Base-by-base conservation (phyloP, 2,113 vertebrate species). In the Hippocampus barbouri region DNA sequence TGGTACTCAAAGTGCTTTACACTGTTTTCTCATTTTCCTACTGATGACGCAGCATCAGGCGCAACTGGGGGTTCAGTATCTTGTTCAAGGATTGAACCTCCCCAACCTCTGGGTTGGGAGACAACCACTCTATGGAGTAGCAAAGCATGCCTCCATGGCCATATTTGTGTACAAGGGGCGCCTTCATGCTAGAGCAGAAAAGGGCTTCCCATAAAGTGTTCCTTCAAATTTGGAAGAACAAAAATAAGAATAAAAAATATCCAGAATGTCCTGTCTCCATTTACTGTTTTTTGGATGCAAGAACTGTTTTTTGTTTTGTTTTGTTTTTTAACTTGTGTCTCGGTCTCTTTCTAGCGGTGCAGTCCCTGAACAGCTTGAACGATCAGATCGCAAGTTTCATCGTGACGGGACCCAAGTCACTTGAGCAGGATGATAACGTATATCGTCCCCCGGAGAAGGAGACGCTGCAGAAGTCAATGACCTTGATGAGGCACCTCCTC, bases 361-460 rank as follows among this genome's bases (percentile, higher is more conserved):
- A 96, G 68, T 96, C 95, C 0, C 80, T 97, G 77, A 95, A 95
- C 78, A 96, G 94, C 75, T 81, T 97, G 63, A 97, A 97, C 0
- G 93, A 96, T 90, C 96, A 97, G 91, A 97, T 97, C 81, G 95
- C 95, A 3, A 95, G 91, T 74, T 94, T 97, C 62, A 95, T 97
- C 0, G 85, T 96, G 85, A 92, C 92, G 85, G 92, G 94, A 81
- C 92, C 95, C 0, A 94, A 93, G 85, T 47, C 93, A 0, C 73
- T 94, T 84, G 94, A 95, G 0, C 92, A 94, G 67, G 93, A 95
- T 0, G 88, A 92, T 43, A 91, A 85, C 1, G 77, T 88, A 20
- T 96, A 94, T 70, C 66, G 91, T 60, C 95, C 94, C 10, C 82
- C 85, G 0, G 94, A 96, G 89, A 96, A 94, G 72, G 94, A 95